Percentiles rank a stretch among this genome's conserved stretches.
phyloP scores from a whole-genome alignment of 1,140 invertebrate genomes.

The Telenomus remus region DNA sequence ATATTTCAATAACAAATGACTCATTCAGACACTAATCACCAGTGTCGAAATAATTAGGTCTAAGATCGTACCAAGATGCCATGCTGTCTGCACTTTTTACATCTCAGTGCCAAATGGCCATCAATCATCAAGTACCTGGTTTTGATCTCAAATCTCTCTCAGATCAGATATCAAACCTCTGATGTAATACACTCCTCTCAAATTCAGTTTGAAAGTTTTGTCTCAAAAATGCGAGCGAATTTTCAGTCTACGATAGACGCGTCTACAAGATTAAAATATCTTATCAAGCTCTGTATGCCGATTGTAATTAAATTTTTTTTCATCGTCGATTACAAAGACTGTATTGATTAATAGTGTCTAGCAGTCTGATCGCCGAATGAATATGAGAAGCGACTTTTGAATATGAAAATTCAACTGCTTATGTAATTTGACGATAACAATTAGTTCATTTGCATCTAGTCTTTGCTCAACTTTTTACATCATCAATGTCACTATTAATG shows the following conservation, averaged over 20 bases:
- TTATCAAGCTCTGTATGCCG: too few species aligned
- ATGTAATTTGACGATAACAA: too few species aligned
- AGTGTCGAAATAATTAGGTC: constrained; percentile 26
- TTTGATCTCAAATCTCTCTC: constrained; percentile 17
- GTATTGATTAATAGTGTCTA: not conserved
- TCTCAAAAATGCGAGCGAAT: too few species aligned
- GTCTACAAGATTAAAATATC: too few species aligned
- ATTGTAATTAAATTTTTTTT: too few species aligned
- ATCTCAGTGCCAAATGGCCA: constrained; percentile 51
- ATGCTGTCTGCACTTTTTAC: constrained; percentile 56
- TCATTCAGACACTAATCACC: constrained; percentile 23
- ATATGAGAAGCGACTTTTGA: not conserved
- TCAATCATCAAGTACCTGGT: constrained; percentile 37
- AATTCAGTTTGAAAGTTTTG: too few species aligned
- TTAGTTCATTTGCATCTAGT: too few species aligned
- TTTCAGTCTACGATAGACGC: too few species aligned
- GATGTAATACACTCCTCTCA: not conserved
- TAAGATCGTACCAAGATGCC: constrained; percentile 44
- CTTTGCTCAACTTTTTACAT: too few species aligned
- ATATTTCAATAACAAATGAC: constrained; percentile 29
- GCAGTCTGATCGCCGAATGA: not conserved
- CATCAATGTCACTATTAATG: too few species aligned
- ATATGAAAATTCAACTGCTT: not conserved
- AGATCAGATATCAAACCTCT: constrained; percentile 11
- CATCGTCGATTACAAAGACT: too few species aligned